Evolutionary conservation across 1,140 invertebrate species (phyloP).

Genomic region (Drosophila willistoni): DNA sequence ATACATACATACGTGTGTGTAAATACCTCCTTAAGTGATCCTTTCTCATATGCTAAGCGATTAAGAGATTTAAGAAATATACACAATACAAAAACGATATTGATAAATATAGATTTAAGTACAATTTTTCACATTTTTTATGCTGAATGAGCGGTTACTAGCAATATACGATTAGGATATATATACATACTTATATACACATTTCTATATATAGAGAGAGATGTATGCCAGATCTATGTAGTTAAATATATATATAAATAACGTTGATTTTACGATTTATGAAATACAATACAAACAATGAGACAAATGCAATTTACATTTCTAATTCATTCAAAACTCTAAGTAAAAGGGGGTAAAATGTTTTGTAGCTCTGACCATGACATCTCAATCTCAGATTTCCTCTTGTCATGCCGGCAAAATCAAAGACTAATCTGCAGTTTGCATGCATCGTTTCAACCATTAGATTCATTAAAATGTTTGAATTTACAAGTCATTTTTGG

Average conservation of each 20-base stretch:
- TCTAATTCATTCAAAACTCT: neutral
- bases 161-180: conserved; percentile 70
- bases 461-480: conserved; percentile 53
- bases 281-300: conserved; percentile 37
- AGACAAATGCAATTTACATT: neutral
- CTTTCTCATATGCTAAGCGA: conserved; percentile 78
- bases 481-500: conserved; percentile 69
- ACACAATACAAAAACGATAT: conserved; percentile 32
- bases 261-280: conserved; percentile 69
- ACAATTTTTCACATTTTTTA: conserved; percentile 69
- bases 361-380: neutral
- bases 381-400: conserved; percentile 32
- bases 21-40: conserved; percentile 79
- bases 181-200: conserved; percentile 21
- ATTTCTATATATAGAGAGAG: neutral
- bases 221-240: conserved; percentile 30
- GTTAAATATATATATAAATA: conserved; percentile 58
- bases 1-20: conserved; percentile 38
- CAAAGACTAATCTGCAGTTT: conserved; percentile 49
- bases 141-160: conserved; percentile 61
- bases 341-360: neutral
- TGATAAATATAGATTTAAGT: conserved; percentile 35
- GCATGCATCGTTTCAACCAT: conserved; percentile 19
- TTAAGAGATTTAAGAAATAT: conserved; percentile 71
- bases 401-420: conserved; percentile 58